Evolutionary conservation across 2,888 invertebrate species (phyloP), one percentile per base, ranked within the genome.

Genomic region (Bombylius major): DNA sequence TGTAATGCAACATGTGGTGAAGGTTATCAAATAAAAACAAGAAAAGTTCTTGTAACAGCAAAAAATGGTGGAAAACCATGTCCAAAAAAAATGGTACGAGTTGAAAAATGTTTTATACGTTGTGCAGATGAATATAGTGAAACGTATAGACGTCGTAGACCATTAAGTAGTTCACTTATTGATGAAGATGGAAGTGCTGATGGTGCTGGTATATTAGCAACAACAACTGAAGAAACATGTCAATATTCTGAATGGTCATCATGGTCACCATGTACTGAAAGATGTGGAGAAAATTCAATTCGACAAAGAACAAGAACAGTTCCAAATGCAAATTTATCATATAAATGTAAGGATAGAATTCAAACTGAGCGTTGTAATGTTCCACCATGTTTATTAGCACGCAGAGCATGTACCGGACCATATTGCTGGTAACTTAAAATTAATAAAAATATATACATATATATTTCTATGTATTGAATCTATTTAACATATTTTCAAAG

Each of bases 261-360:
- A 9, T 86, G 85, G 85, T 80, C 82, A 5, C 79, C 82, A 0
- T 86, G 86, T 66, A 80, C 81, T 1, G 78, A 78, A 7, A 79
- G 78, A 4, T 87, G 86, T 65, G 86, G 86, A 1, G 68, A 75
- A 12, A 72, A 75, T 58, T 76, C 79, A 0, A 73, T 77, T 33
- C 76, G 77, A 45, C 78, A 79, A 61, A 70, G 80, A 51, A 79
- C 79, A 0, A 72, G 82, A 45, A 72, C 73, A 5, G 60, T 74
- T 5, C 60, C 70, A 14, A 73, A 71, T 55, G 65, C 68, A 0
- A 70, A 69, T 33, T 56, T 70, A 36, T 70, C 65, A 56, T 69
- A 65, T 59, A 72, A 70, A 59, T 73, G 73, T 61, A 68, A 68
- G 56, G 70, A 73, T 62, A 65, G 73, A 4, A 69, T 73, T 4